Conservation (phyloP, 2,888 invertebrate species). For the Torymus aiolomorphi region DNA sequence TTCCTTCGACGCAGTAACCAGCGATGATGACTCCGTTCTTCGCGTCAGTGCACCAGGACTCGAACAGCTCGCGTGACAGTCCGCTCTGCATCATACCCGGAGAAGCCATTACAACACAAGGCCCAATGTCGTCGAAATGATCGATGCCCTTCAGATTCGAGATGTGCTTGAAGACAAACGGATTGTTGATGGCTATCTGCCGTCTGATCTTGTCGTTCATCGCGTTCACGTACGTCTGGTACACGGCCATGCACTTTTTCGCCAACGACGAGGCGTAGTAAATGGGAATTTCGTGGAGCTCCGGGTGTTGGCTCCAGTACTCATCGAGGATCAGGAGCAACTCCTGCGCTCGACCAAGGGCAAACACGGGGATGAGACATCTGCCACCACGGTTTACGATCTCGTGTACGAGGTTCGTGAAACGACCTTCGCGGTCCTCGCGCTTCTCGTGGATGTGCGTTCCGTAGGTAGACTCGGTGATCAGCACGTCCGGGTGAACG, state of each 20-base stretch:
- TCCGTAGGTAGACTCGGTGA: constrained; percentile 99
- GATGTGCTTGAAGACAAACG: constrained; percentile 98
- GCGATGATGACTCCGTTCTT: constrained; percentile 99
- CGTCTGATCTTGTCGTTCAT: constrained; percentile 98
- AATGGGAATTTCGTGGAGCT: constrained; percentile 98
- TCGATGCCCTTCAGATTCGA: constrained; percentile 98
- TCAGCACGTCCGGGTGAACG: constrained; percentile 96
- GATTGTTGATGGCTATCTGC: constrained; percentile 98
- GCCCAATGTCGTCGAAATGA: constrained; percentile 99
- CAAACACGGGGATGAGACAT: constrained; percentile 99
- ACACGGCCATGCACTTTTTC: constrained; percentile 99
- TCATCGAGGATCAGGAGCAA: constrained; percentile 95
- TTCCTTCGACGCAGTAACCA: constrained; percentile 95
- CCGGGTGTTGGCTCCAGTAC: constrained; percentile 98
- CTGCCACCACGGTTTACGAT: constrained; percentile 98
- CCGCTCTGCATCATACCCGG: constrained; percentile 99
- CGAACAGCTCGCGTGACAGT: constrained; percentile 96
- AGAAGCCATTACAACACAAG: constrained; percentile 99
- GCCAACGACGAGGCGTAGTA: constrained; percentile 99
- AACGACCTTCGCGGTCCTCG: constrained; percentile 95
- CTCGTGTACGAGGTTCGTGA: constrained; percentile 94
- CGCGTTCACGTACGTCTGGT: constrained; percentile 99
- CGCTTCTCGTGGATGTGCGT: constrained; percentile 99
- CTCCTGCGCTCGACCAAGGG: constrained; percentile 97
- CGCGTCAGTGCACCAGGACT: constrained; percentile 98